Base-by-base conservation (phyloP, 1,140 invertebrate genomes). In the Eubasilissa regina region DNA sequence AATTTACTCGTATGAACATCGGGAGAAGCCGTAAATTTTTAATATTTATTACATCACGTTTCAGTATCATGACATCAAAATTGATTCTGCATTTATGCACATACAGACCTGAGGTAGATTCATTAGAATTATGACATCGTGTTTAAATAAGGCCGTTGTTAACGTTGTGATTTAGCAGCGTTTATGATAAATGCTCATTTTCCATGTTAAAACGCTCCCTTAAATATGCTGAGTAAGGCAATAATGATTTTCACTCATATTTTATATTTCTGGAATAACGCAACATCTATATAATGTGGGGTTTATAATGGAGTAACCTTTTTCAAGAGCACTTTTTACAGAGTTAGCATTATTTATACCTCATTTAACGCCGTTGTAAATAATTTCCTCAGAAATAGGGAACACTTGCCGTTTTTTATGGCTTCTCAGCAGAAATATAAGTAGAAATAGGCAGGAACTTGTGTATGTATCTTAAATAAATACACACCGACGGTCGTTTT, bases 51-150 rank as follows among this genome's bases (percentile, higher is more conserved):
- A 15, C 19, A 3, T 12, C 47, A 60, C 55, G 0, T 8, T 44
- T 45, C 12, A 79, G 45, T 44, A 74, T 79, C 78, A 56, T 62
- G 78, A 74, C 75, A 72, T 70, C 55, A 64, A 75, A 81, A 81
- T 81, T 81, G 68, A 81, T 81, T 81, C 45, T 56, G 19, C 74
- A 55, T 80, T 80, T 80, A 80, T 78, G 72, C 80, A 55, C 74
- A 74, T 43, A n/a, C 64, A n/a, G 43, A 8, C 25, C 25, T 44
- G 21, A 12, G 73, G 58, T 70, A 48, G 73, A 68, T 75, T 70
- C 60, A 60, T 79, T 74, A 79, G 66, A 75, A 81, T 81, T 79
- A 79, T 79, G 80, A 81, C 80, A 53, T 81, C 73, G 78, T 76
- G 75, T 77, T 81, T 77, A 76, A 76, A 72, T 75, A 51, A 15